phyloP scores from a whole-genome alignment of 2,797 vertebrate genomes.

The Eleutherodactylus coqui region DNA sequence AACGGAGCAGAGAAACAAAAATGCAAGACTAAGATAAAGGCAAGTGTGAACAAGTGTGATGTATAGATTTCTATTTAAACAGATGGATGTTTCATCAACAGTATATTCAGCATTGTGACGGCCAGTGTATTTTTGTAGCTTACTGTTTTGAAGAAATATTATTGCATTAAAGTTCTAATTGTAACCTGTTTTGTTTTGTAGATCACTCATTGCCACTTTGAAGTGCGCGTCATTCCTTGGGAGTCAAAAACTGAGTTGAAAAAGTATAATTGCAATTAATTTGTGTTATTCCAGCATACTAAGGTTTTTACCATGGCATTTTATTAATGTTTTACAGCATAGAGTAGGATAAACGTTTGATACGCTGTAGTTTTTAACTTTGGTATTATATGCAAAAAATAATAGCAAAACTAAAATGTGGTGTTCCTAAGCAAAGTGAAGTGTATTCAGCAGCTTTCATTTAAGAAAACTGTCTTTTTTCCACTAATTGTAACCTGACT shows the following conservation, averaged over 20 bases:
- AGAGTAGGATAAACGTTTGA: not conserved
- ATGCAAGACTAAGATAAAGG: too few species aligned
- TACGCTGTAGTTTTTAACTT: not conserved
- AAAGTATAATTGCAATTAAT: not conserved
- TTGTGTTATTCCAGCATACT: not conserved
- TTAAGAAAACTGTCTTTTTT: not conserved
- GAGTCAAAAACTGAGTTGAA: rapidly evolving
- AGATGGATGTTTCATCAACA: too few species aligned
- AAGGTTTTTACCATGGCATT: not conserved
- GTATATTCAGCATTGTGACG: too few species aligned
- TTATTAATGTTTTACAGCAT: not conserved
- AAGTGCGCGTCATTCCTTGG: not conserved
- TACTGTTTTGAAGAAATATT: not conserved
- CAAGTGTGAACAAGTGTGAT: too few species aligned
- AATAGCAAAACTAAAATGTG: not conserved
- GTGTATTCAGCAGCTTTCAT: not conserved
- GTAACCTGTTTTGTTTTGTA: not conserved
- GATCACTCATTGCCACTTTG: not conserved
- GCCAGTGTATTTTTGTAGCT: too few species aligned
- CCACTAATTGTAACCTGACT: too few species aligned
- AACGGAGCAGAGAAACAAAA: too few species aligned
- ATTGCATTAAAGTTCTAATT: not conserved
- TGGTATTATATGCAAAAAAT: not conserved
- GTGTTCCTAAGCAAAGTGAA: not conserved
- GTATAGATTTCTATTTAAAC: too few species aligned